Evolutionary conservation across 1,140 invertebrate genomes (phyloP).

Genomic region (Dendrolimus punctatus): DNA sequence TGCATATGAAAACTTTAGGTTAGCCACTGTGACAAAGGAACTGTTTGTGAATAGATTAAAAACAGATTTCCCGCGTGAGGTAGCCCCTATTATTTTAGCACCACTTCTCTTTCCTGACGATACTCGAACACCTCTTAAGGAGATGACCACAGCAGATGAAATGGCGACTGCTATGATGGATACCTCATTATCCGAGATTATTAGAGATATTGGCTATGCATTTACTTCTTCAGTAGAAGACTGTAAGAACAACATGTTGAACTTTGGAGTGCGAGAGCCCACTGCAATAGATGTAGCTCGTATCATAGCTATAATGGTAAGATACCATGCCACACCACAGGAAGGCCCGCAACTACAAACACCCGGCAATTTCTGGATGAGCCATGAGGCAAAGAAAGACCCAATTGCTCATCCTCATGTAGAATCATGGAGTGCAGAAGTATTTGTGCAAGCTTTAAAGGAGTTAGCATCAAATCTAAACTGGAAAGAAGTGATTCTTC

Average conservation of each 20-base stretch:
- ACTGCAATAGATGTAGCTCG: slow-evolving; percentile 86
- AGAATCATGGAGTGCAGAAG: slow-evolving; percentile 91
- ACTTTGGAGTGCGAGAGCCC: slow-evolving; percentile 82
- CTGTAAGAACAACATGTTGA: slow-evolving; percentile 87
- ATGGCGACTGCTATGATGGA: slow-evolving; percentile 78
- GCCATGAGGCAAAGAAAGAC: slow-evolving; percentile 70
- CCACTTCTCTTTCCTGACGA: slow-evolving; percentile 88
- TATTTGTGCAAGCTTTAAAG: slow-evolving; percentile 92
- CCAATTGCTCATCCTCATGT: slow-evolving; percentile 29
- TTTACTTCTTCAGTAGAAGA: slow-evolving; percentile 92
- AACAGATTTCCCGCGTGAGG: slow-evolving; percentile 89
- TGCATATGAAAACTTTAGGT: slow-evolving; percentile 71
- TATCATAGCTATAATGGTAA: slow-evolving; percentile 90
- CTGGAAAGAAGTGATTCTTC: slow-evolving; percentile 94
- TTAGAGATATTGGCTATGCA: slow-evolving; percentile 91
- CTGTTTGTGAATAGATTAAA: slow-evolving; percentile 86
- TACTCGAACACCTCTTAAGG: slow-evolving; percentile 79
- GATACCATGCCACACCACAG: slow-evolving; percentile 81
- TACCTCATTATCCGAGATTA: slow-evolving; percentile 84
- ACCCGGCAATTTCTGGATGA: slow-evolving; percentile 74
- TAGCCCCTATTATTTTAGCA: slow-evolving; percentile 89
- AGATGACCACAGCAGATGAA: slow-evolving; percentile 69
- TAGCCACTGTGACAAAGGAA: slow-evolving; percentile 81
- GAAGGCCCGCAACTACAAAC: slow-evolving; percentile 79
- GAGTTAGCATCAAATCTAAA: slow-evolving; percentile 89